These are phyloP conservation scores for Anorthoa munda DNA, from an alignment of 2,888 invertebrate species.

Conservation along the genomic window DNA sequence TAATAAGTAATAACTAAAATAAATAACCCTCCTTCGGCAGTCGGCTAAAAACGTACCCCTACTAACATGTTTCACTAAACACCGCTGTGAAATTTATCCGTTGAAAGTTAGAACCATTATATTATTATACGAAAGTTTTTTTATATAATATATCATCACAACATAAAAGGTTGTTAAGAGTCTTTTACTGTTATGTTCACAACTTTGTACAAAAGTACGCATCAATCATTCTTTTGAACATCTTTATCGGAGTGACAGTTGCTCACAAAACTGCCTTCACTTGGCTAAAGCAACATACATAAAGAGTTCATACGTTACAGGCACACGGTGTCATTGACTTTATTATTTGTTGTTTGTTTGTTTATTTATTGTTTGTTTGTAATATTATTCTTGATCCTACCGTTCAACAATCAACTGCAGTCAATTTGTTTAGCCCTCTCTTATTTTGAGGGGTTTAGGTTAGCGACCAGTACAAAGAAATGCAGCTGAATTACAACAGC, in stretches of 20 bases:
- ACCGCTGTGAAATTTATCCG: not conserved
- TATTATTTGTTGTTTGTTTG: not conserved
- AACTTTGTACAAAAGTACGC: constrained; percentile 40
- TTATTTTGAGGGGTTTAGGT: too few species aligned
- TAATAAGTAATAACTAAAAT: too few species aligned
- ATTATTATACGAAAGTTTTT: constrained; percentile 10
- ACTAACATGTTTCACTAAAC: not conserved
- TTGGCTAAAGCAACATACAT: constrained; percentile 17
- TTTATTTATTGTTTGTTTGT: constrained; percentile 2
- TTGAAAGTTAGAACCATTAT: not conserved
- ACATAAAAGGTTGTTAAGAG: constrained; percentile 21
- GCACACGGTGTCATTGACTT: constrained; percentile 52
- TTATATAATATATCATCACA: constrained; percentile 7
- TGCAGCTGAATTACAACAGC: not conserved
- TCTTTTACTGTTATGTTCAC: constrained; percentile 26
- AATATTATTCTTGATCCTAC: not conserved
- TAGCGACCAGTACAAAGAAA: too few species aligned
- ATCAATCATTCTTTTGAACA: constrained; percentile 66
- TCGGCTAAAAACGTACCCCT: too few species aligned
- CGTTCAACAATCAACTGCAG: not conserved
- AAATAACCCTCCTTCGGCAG: too few species aligned
- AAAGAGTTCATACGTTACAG: not conserved
- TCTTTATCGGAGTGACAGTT: constrained; percentile 42
- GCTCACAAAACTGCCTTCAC: constrained; percentile 46
- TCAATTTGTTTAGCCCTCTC: too few species aligned